Evolutionary conservation across 2,797 vertebrate genomes (phyloP).

Genomic region (Threskiornis aethiopicus): DNA sequence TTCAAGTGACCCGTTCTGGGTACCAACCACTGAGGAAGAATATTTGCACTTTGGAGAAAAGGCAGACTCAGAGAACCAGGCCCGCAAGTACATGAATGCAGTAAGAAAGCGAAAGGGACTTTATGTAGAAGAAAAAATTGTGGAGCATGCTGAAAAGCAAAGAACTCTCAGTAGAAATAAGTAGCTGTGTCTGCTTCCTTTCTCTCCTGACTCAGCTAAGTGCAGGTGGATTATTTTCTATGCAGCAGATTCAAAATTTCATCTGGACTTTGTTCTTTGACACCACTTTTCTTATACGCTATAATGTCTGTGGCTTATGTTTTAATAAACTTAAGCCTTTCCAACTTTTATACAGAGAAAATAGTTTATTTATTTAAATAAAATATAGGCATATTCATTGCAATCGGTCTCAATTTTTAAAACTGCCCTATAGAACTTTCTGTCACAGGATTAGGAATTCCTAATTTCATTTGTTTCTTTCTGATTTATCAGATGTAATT

Average conservation of each 20-base stretch:
- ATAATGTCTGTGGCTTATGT: neutral
- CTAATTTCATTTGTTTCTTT: neutral
- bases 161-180: slow-evolving; percentile 94
- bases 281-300: neutral
- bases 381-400: neutral
- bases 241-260: slow-evolving; percentile 1
- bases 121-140: slow-evolving; percentile 92
- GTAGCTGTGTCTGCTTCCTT: slow-evolving; percentile 61
- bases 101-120: slow-evolving; percentile 94
- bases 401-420: neutral
- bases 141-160: slow-evolving; percentile 95
- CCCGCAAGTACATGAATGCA: slow-evolving; percentile 92
- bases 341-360: slow-evolving; percentile 33
- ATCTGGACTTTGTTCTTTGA: neutral
- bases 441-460: neutral
- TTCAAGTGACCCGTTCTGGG: slow-evolving; percentile 91
- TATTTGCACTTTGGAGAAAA: slow-evolving; percentile 98
- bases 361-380: slow-evolving; percentile 22
- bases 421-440: neutral
- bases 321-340: slow-evolving; percentile 46
- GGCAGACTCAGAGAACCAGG: slow-evolving; percentile 91
- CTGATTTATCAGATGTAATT: neutral
- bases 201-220: neutral
- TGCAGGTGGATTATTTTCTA: neutral
- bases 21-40: slow-evolving; percentile 96